Base-by-base conservation (phyloP, 2,113 vertebrate species). In the Hydrochoerus hydrochaeris region DNA sequence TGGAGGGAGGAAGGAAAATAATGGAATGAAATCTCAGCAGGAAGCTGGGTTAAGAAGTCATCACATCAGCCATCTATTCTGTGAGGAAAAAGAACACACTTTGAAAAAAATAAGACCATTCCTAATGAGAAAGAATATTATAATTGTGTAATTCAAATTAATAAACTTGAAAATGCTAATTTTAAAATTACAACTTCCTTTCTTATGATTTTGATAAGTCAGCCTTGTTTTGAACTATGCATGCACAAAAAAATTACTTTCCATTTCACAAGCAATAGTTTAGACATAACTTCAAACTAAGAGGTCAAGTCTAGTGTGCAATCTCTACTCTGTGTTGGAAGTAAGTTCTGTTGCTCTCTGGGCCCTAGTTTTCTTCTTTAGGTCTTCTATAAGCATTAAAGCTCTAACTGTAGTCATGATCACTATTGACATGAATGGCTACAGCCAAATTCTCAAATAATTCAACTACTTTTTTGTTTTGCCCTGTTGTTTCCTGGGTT, bases 41-140 rank as follows among this genome's bases (percentile, higher is more conserved):
- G 58, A 86, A 82, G 81, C 73, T n/a, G 85, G 20, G 24, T 80
- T 81, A 65, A 92, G n/a, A 89, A 73, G 24, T 85, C 65, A 90
- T 82, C 20, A 52, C 9, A 3, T 69, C 4, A 60, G 14, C 5
- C 14, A 85, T 17, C 2, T 17, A 73, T 0, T 4, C 4, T 81
- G 26, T 60, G n/a, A 14, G 73, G 73, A 58, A 41, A 94, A 82
- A 52, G 9, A 60, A 69, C 17, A 8, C 10, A 90, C 80, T 24
- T 67, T 58, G 20, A 38, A 86, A 90, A 87, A 93, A 24, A 7
- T 77, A 86, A 58, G 26, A 35, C 8, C 22, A 63, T 87, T 93
- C 2, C 9, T 69, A 78, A n/a, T 58, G 67, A 91, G n/a, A 60
- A 83, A 91, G 19, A 65, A 52, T 19, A 19, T 69, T 49, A 35